These are phyloP conservation scores for Tragelaphus buxtoni DNA, from an alignment of 2,113 vertebrate species.

Conservation along the genomic window DNA sequence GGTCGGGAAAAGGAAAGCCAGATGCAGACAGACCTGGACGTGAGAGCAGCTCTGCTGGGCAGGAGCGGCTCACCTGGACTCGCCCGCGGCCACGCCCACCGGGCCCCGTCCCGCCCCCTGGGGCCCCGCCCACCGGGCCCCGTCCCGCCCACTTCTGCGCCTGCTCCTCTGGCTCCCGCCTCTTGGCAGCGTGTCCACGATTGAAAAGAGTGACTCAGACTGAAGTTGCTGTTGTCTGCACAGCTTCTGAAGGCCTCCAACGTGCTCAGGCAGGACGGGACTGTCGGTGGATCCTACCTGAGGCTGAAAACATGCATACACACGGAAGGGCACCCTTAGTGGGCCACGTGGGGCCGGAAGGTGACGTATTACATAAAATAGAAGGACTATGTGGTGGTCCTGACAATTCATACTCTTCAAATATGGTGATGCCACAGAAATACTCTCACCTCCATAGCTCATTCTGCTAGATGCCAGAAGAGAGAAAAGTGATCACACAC, in stretches of 20 bases:
- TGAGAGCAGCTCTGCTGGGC: background rate
- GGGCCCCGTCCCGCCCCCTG: background rate
- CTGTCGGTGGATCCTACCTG: slow-evolving; percentile 43
- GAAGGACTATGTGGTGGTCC: background rate
- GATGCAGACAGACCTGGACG: slow-evolving; percentile 22
- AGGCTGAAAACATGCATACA: slow-evolving; percentile 12
- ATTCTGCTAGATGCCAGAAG: background rate
- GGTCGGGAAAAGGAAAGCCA: background rate
- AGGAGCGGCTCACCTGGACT: slow-evolving; percentile 59
- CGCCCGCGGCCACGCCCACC: slow-evolving; percentile 66
- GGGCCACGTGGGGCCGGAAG: background rate
- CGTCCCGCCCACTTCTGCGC: background rate
- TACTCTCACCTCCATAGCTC: background rate
- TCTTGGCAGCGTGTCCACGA: slow-evolving; percentile 55
- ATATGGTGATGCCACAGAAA: background rate
- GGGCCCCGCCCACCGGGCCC: background rate
- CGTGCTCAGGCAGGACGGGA: slow-evolving; percentile 76
- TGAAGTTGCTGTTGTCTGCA: slow-evolving; percentile 71
- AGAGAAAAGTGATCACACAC: background rate
- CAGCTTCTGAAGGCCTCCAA: slow-evolving; percentile 58
- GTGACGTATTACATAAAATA: background rate
- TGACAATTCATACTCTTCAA: background rate
- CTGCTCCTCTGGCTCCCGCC: slow-evolving; percentile 60
- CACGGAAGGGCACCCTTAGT: background rate
- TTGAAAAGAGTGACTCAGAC: slow-evolving; percentile 71